Conservation (phyloP, 2,113 vertebrate species). For the Zeus faber region DNA sequence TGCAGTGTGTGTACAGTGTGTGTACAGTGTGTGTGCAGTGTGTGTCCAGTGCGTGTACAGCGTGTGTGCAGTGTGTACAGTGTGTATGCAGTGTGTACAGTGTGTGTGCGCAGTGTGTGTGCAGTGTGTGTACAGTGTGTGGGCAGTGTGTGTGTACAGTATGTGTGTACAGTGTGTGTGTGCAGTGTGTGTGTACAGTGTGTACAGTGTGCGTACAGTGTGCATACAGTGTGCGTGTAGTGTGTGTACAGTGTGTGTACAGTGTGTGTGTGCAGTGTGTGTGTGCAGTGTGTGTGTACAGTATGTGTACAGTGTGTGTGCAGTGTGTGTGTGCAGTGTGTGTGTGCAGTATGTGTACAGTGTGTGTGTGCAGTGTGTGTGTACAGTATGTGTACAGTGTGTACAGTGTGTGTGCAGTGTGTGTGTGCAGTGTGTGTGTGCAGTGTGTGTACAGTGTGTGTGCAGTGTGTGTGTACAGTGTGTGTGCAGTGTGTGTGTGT, state of each 20-base stretch:
- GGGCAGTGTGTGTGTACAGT: no score
- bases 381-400: conserved; percentile 73
- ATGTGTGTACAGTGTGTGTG: no score
- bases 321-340: conserved; percentile 25
- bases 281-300: no score
- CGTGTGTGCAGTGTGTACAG: conserved; percentile 26
- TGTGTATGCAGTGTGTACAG: neutral
- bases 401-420: neutral
- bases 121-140: conserved; percentile 1
- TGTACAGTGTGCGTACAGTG: neutral
- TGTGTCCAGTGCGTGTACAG: conserved; percentile 9
- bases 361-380: conserved; percentile 25
- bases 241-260: neutral
- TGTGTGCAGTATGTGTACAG: no score
- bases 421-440: conserved; percentile 4
- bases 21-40: no score
- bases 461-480: conserved; percentile 23
- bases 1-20: conserved; percentile 1
- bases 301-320: conserved; percentile 6
- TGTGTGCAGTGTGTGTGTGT: conserved; percentile 40
- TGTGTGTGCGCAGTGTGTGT: neutral
- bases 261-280: conserved; percentile 2
- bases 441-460: no score
- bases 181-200: conserved; percentile 23
- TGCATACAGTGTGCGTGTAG: no score